Evolutionary conservation across 2,888 invertebrate genomes (phyloP).

Genomic region (Harpagoxenus sublaevis): DNA sequence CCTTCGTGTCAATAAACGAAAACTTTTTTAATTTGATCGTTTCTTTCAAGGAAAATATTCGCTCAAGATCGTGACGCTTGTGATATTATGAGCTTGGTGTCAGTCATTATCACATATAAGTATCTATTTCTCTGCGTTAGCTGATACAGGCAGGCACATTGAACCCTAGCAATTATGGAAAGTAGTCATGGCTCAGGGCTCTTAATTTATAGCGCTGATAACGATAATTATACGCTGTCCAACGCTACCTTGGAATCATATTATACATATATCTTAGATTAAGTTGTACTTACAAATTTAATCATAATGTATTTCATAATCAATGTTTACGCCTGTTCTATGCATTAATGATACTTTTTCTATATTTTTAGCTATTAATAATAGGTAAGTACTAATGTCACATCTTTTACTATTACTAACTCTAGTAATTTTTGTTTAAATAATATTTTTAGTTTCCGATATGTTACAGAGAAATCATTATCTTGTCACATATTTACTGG

Average conservation of each 20-base stretch:
- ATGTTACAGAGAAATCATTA: not conserved
- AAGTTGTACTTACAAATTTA: conserved; percentile 8
- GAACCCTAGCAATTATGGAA: conserved; percentile 57
- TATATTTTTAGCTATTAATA: not conserved
- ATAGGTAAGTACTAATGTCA: not conserved
- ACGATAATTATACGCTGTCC: not conserved
- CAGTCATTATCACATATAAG: conserved; percentile 4
- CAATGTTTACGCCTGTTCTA: not conserved
- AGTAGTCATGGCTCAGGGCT: conserved; percentile 43
- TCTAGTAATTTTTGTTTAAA: not conserved
- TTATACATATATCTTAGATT: not conserved
- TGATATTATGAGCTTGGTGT: conserved; percentile 13
- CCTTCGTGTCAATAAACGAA: conserved; percentile 19
- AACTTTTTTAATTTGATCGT: conserved; percentile 4
- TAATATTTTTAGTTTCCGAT: not conserved
- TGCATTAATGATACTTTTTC: not conserved
- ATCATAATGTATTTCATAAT: conserved; percentile 6
- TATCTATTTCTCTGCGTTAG: conserved; percentile 7
- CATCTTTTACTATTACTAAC: not conserved
- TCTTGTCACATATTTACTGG: too few relatives aligned
- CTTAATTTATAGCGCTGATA: conserved; percentile 41
- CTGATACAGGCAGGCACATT: conserved; percentile 31
- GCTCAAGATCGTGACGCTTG: not conserved
- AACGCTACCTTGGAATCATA: conserved; percentile 16
- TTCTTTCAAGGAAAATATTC: conserved; percentile 9